Base-by-base conservation (phyloP, 2,888 invertebrate genomes). In the Crossocerus cetratus region DNA sequence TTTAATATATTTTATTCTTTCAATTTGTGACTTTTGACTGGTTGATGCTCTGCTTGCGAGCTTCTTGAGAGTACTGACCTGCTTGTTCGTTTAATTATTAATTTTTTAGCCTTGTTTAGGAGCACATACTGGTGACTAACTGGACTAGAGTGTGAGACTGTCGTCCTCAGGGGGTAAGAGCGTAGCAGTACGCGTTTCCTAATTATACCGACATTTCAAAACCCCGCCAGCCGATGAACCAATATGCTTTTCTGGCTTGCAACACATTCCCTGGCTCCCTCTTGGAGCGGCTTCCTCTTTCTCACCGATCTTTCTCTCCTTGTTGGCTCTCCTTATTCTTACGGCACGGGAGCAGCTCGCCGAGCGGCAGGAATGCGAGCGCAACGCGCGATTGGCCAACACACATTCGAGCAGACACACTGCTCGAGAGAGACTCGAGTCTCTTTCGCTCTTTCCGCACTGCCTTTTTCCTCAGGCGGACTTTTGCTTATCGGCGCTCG, bases 181-280 rank as follows among this genome's bases (percentile, higher is more conserved):
- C 69, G 69, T 70, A 72, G 74, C 76, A 75, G 71, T 83, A 82
- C 81, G 82, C 86, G 83, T 88, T 88, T 87, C 87, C 86, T 88
- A 88, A 88, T 88, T 88, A 86, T 84, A 86, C 84, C 83, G 83
- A 80, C 77, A 84, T 89, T 89, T 89, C 88, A 88, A 89, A 88
- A 89, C 82, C 79, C 77, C 65, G 76, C 75, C 81, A 87, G 86
- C 85, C 88, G 89, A 89, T 88, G 88, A 89, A 89, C 89, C 88
- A 89, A 89, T 88, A 88, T 85, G 84, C 85, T 88, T 88, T 87
- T 88, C 86, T 86, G 86, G 78, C 88, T 88, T 87, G 83, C 88
- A 83, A 87, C 88, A 82, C 75, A 81, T 81, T 71, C 76, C 64
- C 68, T 64, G 55, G 65, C 66, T 69, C 66, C 65, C 61, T 69